Conservation (phyloP, 2,797 vertebrate species). For the Lemur catta region DNA sequence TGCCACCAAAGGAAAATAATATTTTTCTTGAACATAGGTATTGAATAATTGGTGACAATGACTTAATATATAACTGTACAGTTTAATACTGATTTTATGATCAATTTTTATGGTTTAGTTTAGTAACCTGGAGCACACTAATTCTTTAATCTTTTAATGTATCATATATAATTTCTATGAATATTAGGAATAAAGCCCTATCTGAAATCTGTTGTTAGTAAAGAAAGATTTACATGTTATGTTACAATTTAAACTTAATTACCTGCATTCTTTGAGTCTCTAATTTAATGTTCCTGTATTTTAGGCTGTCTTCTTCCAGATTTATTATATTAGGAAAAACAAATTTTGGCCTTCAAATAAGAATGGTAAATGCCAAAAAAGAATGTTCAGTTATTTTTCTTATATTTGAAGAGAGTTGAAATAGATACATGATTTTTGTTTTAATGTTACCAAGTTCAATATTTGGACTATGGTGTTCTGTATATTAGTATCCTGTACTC, state of each 20-base stretch:
- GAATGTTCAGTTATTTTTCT: neutral
- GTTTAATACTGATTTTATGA: neutral
- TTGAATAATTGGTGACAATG: neutral
- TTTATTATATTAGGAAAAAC: slow-evolving; percentile 4
- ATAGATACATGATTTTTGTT: neutral
- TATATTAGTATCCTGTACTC: neutral
- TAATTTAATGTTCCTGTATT: neutral
- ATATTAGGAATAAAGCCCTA: neutral
- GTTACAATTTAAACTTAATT: slow-evolving; percentile 23
- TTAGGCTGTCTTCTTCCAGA: neutral
- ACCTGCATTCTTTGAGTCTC: neutral
- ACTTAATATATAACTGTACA: neutral
- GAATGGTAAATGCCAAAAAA: neutral
- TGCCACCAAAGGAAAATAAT: neutral
- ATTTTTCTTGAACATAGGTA: neutral
- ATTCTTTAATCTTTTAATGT: neutral
- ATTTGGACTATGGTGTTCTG: neutral
- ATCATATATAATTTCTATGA: neutral
- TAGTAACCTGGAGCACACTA: neutral
- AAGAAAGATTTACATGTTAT: neutral
- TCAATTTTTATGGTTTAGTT: neutral
- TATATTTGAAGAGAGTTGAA: neutral
- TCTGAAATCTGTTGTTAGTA: neutral
- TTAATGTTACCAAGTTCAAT: neutral
- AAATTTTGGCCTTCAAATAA: slow-evolving; percentile 6